These are phyloP conservation scores for Astur gentilis DNA, from an alignment of 2,113 vertebrate species.

Conservation along the genomic window DNA sequence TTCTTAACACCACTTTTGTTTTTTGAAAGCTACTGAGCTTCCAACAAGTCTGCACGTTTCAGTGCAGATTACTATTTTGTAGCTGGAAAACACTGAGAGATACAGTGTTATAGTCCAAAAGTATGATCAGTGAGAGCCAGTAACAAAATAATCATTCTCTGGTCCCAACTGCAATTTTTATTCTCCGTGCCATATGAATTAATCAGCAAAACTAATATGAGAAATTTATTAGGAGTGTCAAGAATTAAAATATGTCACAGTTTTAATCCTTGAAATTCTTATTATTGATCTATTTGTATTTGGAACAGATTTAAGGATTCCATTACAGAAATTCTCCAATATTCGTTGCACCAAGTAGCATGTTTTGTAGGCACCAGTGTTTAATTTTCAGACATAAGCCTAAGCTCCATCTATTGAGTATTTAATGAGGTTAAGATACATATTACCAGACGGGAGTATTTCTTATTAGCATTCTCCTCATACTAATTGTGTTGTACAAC, in stretches of 20 bases:
- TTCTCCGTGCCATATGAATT: not conserved
- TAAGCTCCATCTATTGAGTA: not conserved
- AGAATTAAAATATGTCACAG: not conserved
- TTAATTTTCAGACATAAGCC: not conserved
- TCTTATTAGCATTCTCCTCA: not conserved
- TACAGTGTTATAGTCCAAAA: rapidly evolving
- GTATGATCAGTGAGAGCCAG: not conserved
- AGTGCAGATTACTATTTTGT: not conserved
- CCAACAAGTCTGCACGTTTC: not conserved
- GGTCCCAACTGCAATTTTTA: not conserved
- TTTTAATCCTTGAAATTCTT: not conserved
- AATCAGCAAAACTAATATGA: not conserved
- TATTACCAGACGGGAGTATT: not conserved
- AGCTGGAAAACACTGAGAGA: not conserved
- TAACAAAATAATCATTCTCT: not conserved
- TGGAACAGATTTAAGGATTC: not conserved
- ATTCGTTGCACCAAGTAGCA: not conserved
- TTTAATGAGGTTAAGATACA: not conserved
- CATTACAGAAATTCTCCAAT: not conserved
- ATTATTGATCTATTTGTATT: not conserved
- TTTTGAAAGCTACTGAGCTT: not conserved
- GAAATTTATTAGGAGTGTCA: not conserved
- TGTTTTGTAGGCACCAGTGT: not conserved
- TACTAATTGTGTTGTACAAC: not conserved
- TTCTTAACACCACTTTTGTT: not conserved